phyloP scores from a whole-genome alignment of 1,140 invertebrate species.

The Nasonia vitripennis region DNA sequence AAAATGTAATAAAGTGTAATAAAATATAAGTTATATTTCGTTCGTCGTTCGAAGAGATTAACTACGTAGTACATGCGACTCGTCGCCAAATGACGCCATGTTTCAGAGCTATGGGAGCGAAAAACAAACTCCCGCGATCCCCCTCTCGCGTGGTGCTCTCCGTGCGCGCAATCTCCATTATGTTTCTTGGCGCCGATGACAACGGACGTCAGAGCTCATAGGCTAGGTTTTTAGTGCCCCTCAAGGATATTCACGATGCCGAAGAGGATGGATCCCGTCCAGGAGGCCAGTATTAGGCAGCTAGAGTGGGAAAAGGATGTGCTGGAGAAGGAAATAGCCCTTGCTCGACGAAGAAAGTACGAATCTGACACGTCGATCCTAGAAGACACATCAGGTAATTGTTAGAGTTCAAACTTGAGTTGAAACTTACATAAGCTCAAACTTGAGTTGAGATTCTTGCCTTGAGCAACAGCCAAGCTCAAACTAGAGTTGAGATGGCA shows the following conservation, averaged over 20 bases:
- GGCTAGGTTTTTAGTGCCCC: background rate
- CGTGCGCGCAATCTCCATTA: background rate
- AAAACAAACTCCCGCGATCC: too few species aligned
- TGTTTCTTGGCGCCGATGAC: background rate
- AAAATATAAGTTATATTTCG: too few species aligned
- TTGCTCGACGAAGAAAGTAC: background rate
- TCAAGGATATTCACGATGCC: background rate
- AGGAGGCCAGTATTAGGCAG: background rate
- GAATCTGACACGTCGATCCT: background rate
- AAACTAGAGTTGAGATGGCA: background rate
- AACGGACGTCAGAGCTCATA: background rate
- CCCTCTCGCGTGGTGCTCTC: too few species aligned
- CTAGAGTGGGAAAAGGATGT: background rate
- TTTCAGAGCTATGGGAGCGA: background rate
- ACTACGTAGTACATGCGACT: background rate
- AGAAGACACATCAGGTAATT: background rate
- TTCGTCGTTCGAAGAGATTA: too few species aligned
- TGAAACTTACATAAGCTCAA: background rate
- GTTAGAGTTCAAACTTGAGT: background rate
- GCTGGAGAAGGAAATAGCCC: background rate
- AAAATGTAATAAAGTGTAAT: too few species aligned
- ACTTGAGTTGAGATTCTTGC: background rate
- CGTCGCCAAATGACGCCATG: background rate
- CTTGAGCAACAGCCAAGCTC: background rate
- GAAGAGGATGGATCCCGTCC: background rate